A percentile compares a stretch with the other conserved stretches of the same genome.
These are phyloP conservation scores for Chunga burmeisteri DNA, from an alignment of 2,113 vertebrate species.

Conservation along the genomic window DNA sequence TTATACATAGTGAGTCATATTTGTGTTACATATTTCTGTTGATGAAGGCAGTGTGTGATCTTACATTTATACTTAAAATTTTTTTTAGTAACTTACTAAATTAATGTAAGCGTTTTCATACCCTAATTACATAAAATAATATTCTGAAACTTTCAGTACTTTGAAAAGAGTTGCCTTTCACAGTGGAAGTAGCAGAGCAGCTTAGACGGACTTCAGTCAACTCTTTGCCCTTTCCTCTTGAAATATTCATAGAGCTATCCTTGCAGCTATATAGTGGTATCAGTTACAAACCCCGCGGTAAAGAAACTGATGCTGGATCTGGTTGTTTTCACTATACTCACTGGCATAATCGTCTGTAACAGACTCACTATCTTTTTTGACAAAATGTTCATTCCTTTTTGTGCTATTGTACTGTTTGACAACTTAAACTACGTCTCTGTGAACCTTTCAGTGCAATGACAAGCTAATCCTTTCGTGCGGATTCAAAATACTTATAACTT, in stretches of 20 bases:
- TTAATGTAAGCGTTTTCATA: background rate
- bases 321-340: background rate
- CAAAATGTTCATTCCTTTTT: background rate
- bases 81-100: background rate
- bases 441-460: background rate
- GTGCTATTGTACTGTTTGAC: background rate
- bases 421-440: background rate
- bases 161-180: background rate
- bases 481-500: background rate
- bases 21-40: background rate
- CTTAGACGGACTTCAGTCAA: background rate
- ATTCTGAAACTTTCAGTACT: background rate
- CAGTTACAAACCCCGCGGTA: background rate
- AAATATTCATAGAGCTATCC: constrained; percentile 50
- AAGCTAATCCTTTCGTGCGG: background rate
- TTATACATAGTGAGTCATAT: background rate
- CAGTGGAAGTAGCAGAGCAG: background rate
- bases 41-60: background rate
- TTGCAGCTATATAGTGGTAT: background rate
- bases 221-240: constrained; percentile 10
- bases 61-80: background rate
- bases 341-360: background rate
- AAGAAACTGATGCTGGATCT: background rate
- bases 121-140: background rate
- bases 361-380: background rate